A percentile compares a stretch with the other conserved stretches of the same genome.
Evolutionary conservation across 1,140 invertebrate genomes (phyloP).

Genomic region (Scaptomyza montana): DNA sequence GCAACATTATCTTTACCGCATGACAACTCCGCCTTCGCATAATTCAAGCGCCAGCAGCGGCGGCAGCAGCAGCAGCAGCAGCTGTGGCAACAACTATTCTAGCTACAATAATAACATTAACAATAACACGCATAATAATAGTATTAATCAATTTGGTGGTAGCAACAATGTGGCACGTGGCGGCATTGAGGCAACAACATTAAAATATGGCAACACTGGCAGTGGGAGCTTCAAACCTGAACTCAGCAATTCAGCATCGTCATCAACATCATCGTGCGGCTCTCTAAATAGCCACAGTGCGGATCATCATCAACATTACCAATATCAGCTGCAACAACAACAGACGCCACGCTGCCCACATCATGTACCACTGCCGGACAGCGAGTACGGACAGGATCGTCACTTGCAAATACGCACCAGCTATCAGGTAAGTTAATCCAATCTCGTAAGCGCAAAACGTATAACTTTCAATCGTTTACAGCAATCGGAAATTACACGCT

Average conservation of each 20-base stretch:
- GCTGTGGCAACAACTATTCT: too few relatives aligned
- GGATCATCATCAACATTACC: conserved; percentile 82
- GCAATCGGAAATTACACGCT: conserved; percentile 83
- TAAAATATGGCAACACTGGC: conserved; percentile 76
- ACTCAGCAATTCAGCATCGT: conserved; percentile 35
- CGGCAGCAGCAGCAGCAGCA: conserved; percentile 14
- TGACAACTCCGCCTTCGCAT: conserved; percentile 63
- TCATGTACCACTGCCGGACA: conserved; percentile 86
- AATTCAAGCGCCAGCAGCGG: conserved; percentile 38
- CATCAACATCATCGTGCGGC: conserved; percentile 58
- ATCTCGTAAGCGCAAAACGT: too few relatives aligned
- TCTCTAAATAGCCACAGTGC: conserved; percentile 73
- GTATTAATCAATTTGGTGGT: conserved; percentile 60
- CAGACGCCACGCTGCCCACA: conserved; percentile 85
- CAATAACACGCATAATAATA: conserved; percentile 54
- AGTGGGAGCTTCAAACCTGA: conserved; percentile 65
- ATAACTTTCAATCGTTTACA: conserved; percentile 1
- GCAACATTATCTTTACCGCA: conserved; percentile 65
- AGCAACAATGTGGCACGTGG: conserved; percentile 69
- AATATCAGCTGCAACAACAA: conserved; percentile 79
- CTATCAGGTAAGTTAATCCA: conserved; percentile 84
- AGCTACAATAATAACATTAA: conserved; percentile 42
- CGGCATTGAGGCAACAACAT: conserved; percentile 75
- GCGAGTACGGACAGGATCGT: conserved; percentile 86
- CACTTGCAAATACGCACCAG: conserved; percentile 86